phyloP scores from a whole-genome alignment of 1,140 invertebrate species.

The Wiebesia pumilae region DNA sequence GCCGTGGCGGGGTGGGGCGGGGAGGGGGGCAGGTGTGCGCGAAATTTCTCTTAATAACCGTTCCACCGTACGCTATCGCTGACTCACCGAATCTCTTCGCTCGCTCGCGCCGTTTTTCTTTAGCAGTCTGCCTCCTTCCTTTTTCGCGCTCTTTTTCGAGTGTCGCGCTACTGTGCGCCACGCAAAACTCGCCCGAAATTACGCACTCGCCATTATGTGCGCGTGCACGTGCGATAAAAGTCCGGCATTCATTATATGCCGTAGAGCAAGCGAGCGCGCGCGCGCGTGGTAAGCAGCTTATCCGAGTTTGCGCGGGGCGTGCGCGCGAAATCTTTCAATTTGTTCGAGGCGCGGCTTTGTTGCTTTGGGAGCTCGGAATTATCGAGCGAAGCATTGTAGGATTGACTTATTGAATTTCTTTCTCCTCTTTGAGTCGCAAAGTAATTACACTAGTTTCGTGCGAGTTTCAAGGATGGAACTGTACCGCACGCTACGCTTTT shows the following conservation, averaged over 20 bases:
- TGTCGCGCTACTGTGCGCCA: not conserved
- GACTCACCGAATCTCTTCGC: constrained; percentile 16
- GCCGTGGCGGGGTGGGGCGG: not conserved
- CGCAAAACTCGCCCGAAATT: constrained; percentile 1
- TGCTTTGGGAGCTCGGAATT: not conserved
- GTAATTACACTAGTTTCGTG: not conserved
- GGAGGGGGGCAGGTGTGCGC: constrained; percentile 58
- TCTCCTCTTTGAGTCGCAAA: not conserved
- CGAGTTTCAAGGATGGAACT: no score
- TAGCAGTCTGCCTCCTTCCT: not conserved
- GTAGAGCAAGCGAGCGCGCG: not conserved
- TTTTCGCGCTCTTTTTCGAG: not conserved
- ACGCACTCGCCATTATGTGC: no score
- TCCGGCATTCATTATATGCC: no score
- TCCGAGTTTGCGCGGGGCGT: not conserved
- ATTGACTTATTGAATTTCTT: constrained; percentile 2
- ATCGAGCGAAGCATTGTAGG: not conserved
- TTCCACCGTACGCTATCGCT: constrained; percentile 37
- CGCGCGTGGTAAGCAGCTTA: not conserved
- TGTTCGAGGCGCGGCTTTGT: not conserved
- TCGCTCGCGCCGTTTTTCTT: not conserved
- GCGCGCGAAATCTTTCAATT: constrained; percentile 19
- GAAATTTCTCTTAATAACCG: constrained; percentile 64
- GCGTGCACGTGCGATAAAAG: not conserved
- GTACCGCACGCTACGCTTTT: not conserved